Conservation (phyloP, 2,113 vertebrate species). For the Labeo rohita region DNA sequence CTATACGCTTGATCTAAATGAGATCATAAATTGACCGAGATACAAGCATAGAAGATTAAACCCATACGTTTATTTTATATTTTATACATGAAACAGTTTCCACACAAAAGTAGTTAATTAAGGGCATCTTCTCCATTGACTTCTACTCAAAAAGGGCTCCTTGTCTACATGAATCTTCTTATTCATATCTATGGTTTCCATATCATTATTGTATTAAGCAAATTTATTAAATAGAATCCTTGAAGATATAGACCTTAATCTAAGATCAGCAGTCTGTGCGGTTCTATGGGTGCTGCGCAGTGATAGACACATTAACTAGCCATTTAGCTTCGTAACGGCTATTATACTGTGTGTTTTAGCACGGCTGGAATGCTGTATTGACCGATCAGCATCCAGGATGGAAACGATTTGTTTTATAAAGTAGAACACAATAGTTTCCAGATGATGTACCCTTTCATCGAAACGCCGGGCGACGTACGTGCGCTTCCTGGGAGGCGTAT, state of each 20-base stretch:
- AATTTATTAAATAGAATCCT: background rate
- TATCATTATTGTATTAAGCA: background rate
- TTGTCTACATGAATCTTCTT: background rate
- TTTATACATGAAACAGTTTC: too few species aligned
- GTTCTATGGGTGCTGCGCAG: background rate
- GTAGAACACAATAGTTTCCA: constrained; percentile 1
- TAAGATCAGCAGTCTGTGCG: background rate
- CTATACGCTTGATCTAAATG: background rate
- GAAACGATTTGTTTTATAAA: constrained; percentile 9
- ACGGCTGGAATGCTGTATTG: background rate
- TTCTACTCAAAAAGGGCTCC: background rate
- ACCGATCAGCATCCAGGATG: background rate
- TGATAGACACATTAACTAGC: background rate
- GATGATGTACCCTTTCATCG: background rate
- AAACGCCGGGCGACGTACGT: background rate
- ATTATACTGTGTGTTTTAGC: constrained; percentile 13
- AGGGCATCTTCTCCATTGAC: background rate
- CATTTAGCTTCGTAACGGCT: background rate
- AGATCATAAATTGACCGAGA: background rate
- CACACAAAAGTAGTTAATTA: too few species aligned
- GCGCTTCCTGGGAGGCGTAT: background rate
- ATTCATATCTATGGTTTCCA: background rate
- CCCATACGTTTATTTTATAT: background rate
- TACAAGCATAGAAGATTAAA: background rate
- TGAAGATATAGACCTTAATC: background rate